A percentile compares a stretch with the other conserved stretches of the same genome.
These are phyloP conservation scores for Entomobrya proxima DNA, from an alignment of 2,888 invertebrate species.

Conservation along the genomic window DNA sequence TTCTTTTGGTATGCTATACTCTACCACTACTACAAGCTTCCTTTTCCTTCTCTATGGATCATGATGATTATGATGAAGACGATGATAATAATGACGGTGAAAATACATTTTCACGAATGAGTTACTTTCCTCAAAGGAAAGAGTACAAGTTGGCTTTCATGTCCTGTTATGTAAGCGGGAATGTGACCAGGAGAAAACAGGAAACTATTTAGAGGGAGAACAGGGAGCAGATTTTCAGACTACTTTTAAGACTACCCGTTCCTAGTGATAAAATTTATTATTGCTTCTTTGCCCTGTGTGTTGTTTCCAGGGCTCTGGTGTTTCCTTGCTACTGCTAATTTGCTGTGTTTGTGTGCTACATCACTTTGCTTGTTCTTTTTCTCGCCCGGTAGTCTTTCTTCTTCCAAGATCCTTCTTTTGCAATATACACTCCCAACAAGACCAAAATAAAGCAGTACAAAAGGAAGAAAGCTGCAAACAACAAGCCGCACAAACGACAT, in stretches of 20 bases:
- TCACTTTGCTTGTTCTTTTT: not conserved
- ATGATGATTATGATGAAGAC: constrained; percentile 24
- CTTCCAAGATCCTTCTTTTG: too few relatives aligned
- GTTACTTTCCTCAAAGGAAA: constrained; percentile 13
- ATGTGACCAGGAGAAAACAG: not conserved
- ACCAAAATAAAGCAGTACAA: not conserved
- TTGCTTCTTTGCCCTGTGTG: not conserved
- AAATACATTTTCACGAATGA: constrained; percentile 36
- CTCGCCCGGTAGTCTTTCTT: not conserved
- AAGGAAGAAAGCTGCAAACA: not conserved
- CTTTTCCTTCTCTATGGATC: not conserved
- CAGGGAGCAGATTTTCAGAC: not conserved
- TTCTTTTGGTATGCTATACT: too few relatives aligned
- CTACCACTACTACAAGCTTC: too few relatives aligned
- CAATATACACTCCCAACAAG: not conserved
- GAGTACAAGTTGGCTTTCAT: not conserved
- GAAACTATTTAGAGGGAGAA: not conserved
- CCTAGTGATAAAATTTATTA: constrained; percentile 26
- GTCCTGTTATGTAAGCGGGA: not conserved
- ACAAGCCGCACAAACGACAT: too few relatives aligned
- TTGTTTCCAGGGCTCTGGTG: not conserved
- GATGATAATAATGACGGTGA: constrained; percentile 7
- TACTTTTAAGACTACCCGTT: not conserved
- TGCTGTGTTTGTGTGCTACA: not conserved
- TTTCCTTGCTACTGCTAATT: not conserved